Base-by-base conservation (phyloP, 2,113 vertebrate species). In the Polyodon spathula region DNA sequence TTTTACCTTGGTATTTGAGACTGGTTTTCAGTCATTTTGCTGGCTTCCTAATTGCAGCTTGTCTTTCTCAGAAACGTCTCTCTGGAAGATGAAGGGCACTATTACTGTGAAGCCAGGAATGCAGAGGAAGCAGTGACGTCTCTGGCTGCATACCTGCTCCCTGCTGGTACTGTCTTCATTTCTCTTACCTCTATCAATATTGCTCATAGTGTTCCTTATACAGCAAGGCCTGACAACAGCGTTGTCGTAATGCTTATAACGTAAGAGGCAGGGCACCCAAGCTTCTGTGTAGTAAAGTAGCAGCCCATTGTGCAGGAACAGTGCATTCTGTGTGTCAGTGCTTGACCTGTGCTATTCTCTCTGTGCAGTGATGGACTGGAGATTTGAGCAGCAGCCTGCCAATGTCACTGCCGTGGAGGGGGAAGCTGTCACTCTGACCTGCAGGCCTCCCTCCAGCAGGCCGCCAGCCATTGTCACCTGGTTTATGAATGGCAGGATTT, bases 41-140 rank as follows among this genome's bases (percentile, higher is more conserved):
- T n/a, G n/a, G n/a, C n/a, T n/a, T n/a, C n/a, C n/a, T n/a, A n/a
- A 43, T 55, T 2, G 27, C 15, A 38, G 69, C 8, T 14, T 60
- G 1, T 5, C 8, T 62, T n/a, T 66, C 38, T 61, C 69, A 89
- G 87, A 44, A 84, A 80, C 60, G 78, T 87, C 64, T 79, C 69
- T 8, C 63, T 61, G 46, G 74, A 78, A 14, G 80, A 88, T 8
- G 80, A 83, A 52, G 87, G 85, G 42, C 80, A 10, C 5, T 89
- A 87, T 73, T 71, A 81, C 68, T 89, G 85, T 66, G 84, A 84
- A 70, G 84, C 69, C 44, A 68, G 63, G 51, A 84, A 84, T 65
- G 70, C 70, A 56, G 66, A 56, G 42, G 76, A 78, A 54, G 74
- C 66, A 5, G 55, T 83, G 55, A 71, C 48, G 63, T 89, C 84